These are phyloP conservation scores for Harpagifer antarcticus DNA, from an alignment of 2,797 vertebrate species.

Conservation along the genomic window DNA sequence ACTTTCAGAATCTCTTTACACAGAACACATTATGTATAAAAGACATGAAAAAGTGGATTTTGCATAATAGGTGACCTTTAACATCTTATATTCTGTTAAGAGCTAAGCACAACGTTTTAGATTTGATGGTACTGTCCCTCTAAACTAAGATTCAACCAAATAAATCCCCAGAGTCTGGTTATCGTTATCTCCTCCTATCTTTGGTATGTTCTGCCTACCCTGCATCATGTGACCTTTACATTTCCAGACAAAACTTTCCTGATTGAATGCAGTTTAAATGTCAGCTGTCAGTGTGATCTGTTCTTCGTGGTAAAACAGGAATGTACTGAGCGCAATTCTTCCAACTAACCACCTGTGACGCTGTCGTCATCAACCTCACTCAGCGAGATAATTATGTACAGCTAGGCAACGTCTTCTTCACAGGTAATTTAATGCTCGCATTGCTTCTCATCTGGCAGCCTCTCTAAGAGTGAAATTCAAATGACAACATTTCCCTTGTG, in stretches of 20 bases:
- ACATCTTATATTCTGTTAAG: too few relatives aligned
- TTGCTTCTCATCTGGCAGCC: slow-evolving; percentile 14
- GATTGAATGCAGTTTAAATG: slow-evolving; percentile 64
- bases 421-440: slow-evolving; percentile 4
- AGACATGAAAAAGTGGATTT: too few relatives aligned
- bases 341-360: slow-evolving; percentile 64
- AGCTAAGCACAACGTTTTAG: too few relatives aligned
- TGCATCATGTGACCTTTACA: slow-evolving; percentile 66
- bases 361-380: slow-evolving; percentile 40
- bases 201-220: slow-evolving; percentile 42
- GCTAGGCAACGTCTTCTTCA: slow-evolving; percentile 25
- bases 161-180: neutral
- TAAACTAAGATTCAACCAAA: neutral
- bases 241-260: slow-evolving; percentile 47
- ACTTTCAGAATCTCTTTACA: too few relatives aligned
- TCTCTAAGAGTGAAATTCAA: slow-evolving; percentile 25
- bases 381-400: slow-evolving; percentile 38
- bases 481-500: slow-evolving; percentile 20
- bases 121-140: too few relatives aligned
- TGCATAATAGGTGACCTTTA: too few relatives aligned
- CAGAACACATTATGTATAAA: too few relatives aligned
- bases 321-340: slow-evolving; percentile 40
- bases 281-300: slow-evolving; percentile 59
- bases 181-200: slow-evolving; percentile 8
- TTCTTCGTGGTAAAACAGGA: slow-evolving; percentile 48